Base-by-base conservation (phyloP, 2,888 invertebrate genomes). In the Andrena trimmerana region DNA sequence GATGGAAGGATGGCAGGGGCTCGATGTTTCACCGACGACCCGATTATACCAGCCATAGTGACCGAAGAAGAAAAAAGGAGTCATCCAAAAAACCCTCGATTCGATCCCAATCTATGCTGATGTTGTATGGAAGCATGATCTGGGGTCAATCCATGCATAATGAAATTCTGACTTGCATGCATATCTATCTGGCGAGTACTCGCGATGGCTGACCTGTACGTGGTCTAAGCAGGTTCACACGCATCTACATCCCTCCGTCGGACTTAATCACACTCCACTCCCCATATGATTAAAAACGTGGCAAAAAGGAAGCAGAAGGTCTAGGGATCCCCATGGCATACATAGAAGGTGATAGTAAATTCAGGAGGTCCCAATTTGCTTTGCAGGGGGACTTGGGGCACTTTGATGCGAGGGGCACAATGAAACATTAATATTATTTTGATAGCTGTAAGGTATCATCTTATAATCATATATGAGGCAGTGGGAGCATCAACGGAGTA, bases 111-210 rank as follows among this genome's bases (percentile, higher is more conserved):
- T 91, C 90, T 91, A 91, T 89, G 90, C 81, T 91, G 90, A 92
- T 90, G 87, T 86, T 69, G 81, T 75, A 86, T 88, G 81, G 88
- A 76, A 88, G 83, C 86, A 88, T 88, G 90, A 90, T 87, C 89
- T 78, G 81, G 85, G 90, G 91, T 91, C 90, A 91, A 86, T 83
- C 81, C 88, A 91, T 91, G 89, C 88, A 92, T 90, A 90, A 92
- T 91, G 86, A 90, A 88, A 90, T 88, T 90, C 82, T 69, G 72
- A 60, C 84, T 86, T 86, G 86, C 81, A 83, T 88, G 78, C 72
- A 60, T 74, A 81, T 76, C 69, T 74, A 63, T 75, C 63, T 59
- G 69, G 42, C 54, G 75, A 76, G 57, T 72, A 54, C 31, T 57
- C 3, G 67, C 20, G 57, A 24, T 27, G 7, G 7, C n/a, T 4